Conservation (phyloP, 92 coral and sea anemone species). For the Epizoanthus illoricatus region DNA sequence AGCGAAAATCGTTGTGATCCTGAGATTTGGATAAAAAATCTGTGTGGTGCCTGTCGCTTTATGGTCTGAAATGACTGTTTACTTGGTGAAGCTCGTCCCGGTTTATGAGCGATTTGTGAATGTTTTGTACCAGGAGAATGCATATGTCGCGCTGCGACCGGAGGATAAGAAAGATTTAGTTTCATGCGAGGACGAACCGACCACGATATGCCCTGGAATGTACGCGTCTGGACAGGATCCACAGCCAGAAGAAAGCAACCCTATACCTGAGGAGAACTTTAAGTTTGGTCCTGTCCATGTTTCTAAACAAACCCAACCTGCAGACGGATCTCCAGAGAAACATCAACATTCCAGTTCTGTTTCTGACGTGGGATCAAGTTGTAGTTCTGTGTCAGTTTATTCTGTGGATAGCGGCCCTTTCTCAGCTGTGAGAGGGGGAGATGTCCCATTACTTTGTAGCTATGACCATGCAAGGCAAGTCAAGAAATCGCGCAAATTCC, state of each 20-base stretch:
- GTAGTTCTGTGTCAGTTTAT: neutral
- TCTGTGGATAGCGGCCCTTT: neutral
- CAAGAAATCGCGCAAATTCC: conserved; percentile 1
- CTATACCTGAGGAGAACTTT: neutral
- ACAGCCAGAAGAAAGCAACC: neutral
- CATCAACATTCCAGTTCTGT: neutral
- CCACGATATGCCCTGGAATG: neutral
- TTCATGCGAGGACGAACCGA: conserved; percentile 4
- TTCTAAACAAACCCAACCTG: conserved; percentile 5
- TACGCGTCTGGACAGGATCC: neutral
- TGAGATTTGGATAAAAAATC: neutral
- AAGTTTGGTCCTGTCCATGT: neutral
- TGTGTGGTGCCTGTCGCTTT: neutral
- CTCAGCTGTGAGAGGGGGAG: neutral
- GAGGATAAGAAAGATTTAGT: neutral
- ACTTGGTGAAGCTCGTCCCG: conserved; percentile 19
- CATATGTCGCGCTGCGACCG: neutral
- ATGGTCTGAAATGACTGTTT: conserved; percentile 15
- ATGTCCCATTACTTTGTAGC: neutral
- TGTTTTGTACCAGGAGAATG: conserved; percentile 23
- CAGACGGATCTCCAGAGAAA: neutral
- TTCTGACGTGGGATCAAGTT: conserved; percentile 15
- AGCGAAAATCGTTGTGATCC: neutral
- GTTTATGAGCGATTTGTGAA: conserved; percentile 26
- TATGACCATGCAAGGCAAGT: neutral